Conservation (phyloP, 2,113 vertebrate species). For the Sylvia atricapilla region DNA sequence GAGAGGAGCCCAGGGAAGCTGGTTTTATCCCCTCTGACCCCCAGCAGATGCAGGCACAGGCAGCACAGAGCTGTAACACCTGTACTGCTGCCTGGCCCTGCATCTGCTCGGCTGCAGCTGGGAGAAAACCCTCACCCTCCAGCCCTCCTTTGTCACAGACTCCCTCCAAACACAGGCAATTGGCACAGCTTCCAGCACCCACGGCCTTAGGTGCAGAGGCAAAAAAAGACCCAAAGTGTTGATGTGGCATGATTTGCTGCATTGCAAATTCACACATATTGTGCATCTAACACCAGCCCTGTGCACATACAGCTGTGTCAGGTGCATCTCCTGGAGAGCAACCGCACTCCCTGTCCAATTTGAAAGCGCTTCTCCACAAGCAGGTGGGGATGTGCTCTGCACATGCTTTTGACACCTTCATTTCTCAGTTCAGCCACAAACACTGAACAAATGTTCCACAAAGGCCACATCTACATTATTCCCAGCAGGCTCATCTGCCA, state of each 20-base stretch:
- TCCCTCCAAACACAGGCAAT: neutral
- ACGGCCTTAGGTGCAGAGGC: neutral
- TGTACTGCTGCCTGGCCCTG: neutral
- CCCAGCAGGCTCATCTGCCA: neutral
- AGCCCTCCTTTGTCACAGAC: neutral
- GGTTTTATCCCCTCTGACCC: neutral
- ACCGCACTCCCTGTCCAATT: neutral
- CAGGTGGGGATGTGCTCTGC: neutral
- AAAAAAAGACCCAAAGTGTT: accelerated
- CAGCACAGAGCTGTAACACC: accelerated
- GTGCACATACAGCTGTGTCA: neutral
- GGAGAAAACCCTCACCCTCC: neutral
- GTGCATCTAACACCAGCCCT: neutral
- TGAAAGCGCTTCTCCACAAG: neutral
- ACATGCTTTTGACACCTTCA: neutral
- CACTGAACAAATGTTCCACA: neutral
- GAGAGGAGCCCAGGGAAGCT: neutral
- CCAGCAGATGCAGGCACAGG: neutral
- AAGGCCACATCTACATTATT: accelerated
- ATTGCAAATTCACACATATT: accelerated
- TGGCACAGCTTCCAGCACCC: neutral
- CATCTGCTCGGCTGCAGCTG: neutral
- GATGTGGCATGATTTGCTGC: neutral
- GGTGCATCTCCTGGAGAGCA: neutral
- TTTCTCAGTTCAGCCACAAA: neutral